These are phyloP conservation scores for Scelioninae gen. 2 DNA, from an alignment of 2,888 invertebrate genomes.

Conservation along the genomic window DNA sequence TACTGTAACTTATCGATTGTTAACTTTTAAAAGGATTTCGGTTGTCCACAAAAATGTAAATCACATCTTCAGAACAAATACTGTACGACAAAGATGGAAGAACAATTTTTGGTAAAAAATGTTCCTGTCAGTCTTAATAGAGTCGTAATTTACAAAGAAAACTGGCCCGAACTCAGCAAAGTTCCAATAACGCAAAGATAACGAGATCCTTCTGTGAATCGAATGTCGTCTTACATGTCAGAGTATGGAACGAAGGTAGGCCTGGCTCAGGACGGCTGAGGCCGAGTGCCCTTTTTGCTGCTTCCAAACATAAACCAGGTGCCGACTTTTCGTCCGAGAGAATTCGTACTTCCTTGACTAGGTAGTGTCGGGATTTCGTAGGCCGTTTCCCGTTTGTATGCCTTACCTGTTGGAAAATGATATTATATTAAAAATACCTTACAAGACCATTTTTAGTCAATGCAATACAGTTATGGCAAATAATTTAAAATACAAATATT, in stretches of 20 bases:
- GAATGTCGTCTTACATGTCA: conserved; percentile 65
- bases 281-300: conserved; percentile 76
- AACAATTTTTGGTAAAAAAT: conserved; percentile 41
- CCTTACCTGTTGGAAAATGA: conserved; percentile 72
- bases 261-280: conserved; percentile 76
- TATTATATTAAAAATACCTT: no score
- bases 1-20: conserved; percentile 1
- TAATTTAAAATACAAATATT: no score
- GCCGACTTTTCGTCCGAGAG: conserved; percentile 78
- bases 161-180: conserved; percentile 40
- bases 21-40: neutral
- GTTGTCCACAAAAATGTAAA: no score
- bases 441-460: no score
- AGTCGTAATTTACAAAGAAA: conserved; percentile 28
- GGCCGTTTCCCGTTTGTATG: conserved; percentile 75
- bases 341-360: conserved; percentile 74
- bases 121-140: conserved; percentile 46
- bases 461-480: no score
- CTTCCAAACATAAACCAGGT: conserved; percentile 79
- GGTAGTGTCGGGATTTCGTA: conserved; percentile 75
- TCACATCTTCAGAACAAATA: conserved; percentile 24
- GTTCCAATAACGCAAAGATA: conserved; percentile 29
- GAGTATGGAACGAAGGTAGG: conserved; percentile 76
- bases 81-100: conserved; percentile 39
- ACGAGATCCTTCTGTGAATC: conserved; percentile 45